A percentile compares a stretch with the other conserved stretches of the same genome.
phyloP scores from a whole-genome alignment of 2,888 invertebrate species.

The Formica aserva region DNA sequence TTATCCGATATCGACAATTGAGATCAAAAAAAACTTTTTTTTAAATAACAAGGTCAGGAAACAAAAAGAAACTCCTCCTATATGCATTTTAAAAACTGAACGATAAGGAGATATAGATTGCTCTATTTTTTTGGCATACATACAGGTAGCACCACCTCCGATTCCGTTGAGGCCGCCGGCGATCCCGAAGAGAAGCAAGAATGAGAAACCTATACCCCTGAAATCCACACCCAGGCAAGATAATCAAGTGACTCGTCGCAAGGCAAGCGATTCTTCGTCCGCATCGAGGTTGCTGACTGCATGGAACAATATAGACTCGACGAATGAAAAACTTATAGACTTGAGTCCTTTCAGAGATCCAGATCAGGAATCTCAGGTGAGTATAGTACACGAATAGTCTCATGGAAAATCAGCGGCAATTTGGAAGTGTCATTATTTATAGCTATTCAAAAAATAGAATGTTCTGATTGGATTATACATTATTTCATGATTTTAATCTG shows the following conservation, averaged over 20 bases:
- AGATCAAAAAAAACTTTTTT: background rate
- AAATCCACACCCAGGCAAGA: conserved; percentile 43
- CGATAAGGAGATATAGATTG: background rate
- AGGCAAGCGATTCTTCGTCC: conserved; percentile 84
- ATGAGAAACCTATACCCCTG: conserved; percentile 81
- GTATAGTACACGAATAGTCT: background rate
- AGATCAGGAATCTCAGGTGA: conserved; percentile 30
- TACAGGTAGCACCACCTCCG: conserved; percentile 85
- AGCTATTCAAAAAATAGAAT: background rate
- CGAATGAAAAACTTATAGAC: conserved; percentile 77
- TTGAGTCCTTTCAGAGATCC: conserved; percentile 66
- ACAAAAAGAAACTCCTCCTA: background rate
- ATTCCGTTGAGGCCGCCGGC: conserved; percentile 86
- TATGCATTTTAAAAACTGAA: background rate
- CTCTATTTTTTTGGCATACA: background rate
- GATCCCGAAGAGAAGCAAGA: conserved; percentile 86
- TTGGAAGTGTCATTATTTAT: background rate
- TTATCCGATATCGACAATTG: background rate
- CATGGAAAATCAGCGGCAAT: background rate
- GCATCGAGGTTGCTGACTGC: conserved; percentile 69
- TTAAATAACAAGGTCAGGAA: background rate
- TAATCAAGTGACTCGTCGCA: conserved; percentile 57
- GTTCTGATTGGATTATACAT: background rate
- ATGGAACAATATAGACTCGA: conserved; percentile 67
- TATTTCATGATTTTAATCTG: background rate